These are phyloP conservation scores for Crocallis elinguaria DNA, from an alignment of 2,888 invertebrate genomes.

Conservation along the genomic window DNA sequence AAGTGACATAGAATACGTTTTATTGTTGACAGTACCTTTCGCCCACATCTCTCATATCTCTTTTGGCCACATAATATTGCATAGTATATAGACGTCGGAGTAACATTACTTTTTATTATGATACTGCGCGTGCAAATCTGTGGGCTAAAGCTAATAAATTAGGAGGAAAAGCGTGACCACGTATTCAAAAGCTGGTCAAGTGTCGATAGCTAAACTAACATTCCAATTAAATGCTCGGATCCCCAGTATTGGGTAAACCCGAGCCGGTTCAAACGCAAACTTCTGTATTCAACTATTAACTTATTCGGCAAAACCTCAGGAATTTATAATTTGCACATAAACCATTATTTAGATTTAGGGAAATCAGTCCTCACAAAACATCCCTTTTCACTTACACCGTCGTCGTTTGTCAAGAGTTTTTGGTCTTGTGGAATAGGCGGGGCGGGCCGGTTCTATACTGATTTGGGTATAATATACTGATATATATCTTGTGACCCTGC, in stretches of 20 bases:
- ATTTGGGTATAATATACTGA: background rate
- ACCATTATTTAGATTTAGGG: slow-evolving; percentile 82
- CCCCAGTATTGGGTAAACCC: background rate
- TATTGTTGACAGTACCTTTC: too few relatives aligned
- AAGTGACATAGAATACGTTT: too few relatives aligned
- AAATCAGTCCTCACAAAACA: slow-evolving; percentile 76
- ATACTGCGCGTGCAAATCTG: too few relatives aligned
- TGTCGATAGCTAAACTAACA: too few relatives aligned
- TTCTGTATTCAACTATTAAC: background rate
- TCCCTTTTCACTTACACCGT: slow-evolving; percentile 77
- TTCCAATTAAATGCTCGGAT: too few relatives aligned
- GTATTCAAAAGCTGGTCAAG: too few relatives aligned
- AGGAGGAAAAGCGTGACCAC: too few relatives aligned
- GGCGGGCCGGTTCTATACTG: slow-evolving; percentile 4
- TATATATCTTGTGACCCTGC: background rate
- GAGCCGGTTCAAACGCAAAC: background rate
- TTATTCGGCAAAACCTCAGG: slow-evolving; percentile 62
- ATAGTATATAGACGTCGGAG: too few relatives aligned
- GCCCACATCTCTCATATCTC: too few relatives aligned
- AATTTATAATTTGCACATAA: slow-evolving; percentile 74
- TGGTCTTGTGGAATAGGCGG: slow-evolving; percentile 50
- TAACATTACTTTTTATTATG: too few relatives aligned
- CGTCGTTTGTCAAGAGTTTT: slow-evolving; percentile 74
- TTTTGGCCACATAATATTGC: too few relatives aligned
- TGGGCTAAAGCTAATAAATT: too few relatives aligned